Evolutionary conservation across 1,140 invertebrate genomes (phyloP).

Genomic region (Dreissena polymorpha): DNA sequence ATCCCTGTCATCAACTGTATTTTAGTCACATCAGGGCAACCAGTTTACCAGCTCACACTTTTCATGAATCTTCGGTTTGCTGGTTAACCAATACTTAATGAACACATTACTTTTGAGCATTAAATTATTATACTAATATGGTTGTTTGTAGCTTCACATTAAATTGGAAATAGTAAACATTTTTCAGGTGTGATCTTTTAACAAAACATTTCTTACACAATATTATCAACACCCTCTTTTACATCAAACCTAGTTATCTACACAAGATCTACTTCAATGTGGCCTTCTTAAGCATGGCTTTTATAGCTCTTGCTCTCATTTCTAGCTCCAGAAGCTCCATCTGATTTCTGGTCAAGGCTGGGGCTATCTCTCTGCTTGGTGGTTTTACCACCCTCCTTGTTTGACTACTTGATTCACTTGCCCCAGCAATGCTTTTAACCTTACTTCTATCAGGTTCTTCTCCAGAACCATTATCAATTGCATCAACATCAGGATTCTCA

Average conservation of each 20-base stretch:
- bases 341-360: conserved; percentile 72
- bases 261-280: background rate
- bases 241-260: background rate
- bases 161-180: background rate
- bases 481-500: conserved; percentile 3
- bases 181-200: background rate
- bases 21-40: no score
- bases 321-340: conserved; percentile 81
- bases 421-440: background rate
- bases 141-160: conserved; percentile 1
- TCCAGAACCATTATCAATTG: conserved; percentile 18
- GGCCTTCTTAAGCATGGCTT: conserved; percentile 78
- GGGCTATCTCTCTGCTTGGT: conserved; percentile 37
- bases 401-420: background rate
- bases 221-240: background rate
- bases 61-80: background rate
- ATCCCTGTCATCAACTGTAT: no score
- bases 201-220: background rate
- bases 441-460: conserved; percentile 13
- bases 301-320: conserved; percentile 81
- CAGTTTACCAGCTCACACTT: no score
- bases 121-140: background rate
- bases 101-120: background rate
- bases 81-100: background rate
- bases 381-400: conserved; percentile 32